A percentile compares a stretch with the other conserved stretches of the same genome.
Conservation (phyloP, 2,888 invertebrate species). For the Pyrrhia umbra region DNA sequence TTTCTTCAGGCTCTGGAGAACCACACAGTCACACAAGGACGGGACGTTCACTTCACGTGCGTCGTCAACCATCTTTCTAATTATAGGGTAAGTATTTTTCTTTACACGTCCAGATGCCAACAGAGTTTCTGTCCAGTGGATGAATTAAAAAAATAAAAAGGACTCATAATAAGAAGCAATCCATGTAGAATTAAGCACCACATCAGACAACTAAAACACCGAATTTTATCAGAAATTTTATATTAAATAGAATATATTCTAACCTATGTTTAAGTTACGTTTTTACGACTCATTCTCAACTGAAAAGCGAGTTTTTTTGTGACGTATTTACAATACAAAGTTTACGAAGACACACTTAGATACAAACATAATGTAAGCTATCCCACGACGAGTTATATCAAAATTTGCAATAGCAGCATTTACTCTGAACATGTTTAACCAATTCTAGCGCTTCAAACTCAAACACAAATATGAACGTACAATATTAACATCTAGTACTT, state of each 20-base stretch:
- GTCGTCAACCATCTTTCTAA: slow-evolving; percentile 96
- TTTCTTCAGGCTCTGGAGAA: slow-evolving; percentile 96
- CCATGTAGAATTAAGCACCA: too few relatives aligned
- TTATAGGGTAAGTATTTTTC: slow-evolving; percentile 93
- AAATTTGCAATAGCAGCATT: slow-evolving; percentile 20
- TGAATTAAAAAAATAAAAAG: too few relatives aligned
- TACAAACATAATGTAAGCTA: slow-evolving; percentile 1
- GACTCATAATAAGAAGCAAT: too few relatives aligned
- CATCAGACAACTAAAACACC: too few relatives aligned
- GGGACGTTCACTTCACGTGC: slow-evolving; percentile 97
- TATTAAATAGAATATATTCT: too few relatives aligned
- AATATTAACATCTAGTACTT: slow-evolving; percentile 31
- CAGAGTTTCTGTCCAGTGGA: too few relatives aligned
- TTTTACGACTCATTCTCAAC: too few relatives aligned
- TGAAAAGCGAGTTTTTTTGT: background rate
- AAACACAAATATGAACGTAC: slow-evolving; percentile 36
- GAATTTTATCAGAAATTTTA: too few relatives aligned
- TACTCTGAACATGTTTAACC: slow-evolving; percentile 35
- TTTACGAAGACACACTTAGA: slow-evolving; percentile 3
- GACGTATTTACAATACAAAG: slow-evolving; percentile 2
- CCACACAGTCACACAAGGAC: slow-evolving; percentile 96
- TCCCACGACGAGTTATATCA: background rate
- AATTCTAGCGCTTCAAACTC: slow-evolving; percentile 17
- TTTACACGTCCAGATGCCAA: background rate
- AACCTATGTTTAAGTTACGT: too few relatives aligned